Percentiles rank a stretch among this genome's conserved stretches.
Evolutionary conservation across 2,797 vertebrate species (phyloP).

Genomic region (Poecilia wingei): DNA sequence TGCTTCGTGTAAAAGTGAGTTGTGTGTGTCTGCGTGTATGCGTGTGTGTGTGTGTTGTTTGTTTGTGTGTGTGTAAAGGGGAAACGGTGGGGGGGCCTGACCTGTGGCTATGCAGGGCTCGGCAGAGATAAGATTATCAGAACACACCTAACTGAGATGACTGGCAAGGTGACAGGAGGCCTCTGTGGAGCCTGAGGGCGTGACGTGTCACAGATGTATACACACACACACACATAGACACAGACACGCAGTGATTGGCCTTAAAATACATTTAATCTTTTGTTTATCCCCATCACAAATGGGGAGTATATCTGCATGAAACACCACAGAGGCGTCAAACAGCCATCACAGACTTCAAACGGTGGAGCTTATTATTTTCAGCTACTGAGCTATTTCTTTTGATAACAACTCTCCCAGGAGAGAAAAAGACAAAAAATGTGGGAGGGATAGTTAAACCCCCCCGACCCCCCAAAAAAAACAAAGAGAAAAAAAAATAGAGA

Average conservation of each 20-base stretch:
- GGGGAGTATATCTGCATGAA: slow-evolving; percentile 73
- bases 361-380: slow-evolving; percentile 65
- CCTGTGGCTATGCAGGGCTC: slow-evolving; percentile 74
- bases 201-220: slow-evolving; percentile 40
- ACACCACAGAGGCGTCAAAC: slow-evolving; percentile 65
- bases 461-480: slow-evolving; percentile 6
- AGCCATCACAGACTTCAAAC: slow-evolving; percentile 64
- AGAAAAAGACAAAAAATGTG: slow-evolving; percentile 36
- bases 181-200: slow-evolving; percentile 52
- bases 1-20: slow-evolving; percentile 57
- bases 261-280: slow-evolving; percentile 74
- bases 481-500: slow-evolving; percentile 33
- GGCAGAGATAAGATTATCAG: slow-evolving; percentile 80
- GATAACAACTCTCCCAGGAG: slow-evolving; percentile 65
- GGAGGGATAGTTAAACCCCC: slow-evolving; percentile 14
- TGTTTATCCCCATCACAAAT: slow-evolving; percentile 76
- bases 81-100: slow-evolving; percentile 25
- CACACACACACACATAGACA: slow-evolving; percentile 28
- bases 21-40: slow-evolving; percentile 10
- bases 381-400: slow-evolving; percentile 61
- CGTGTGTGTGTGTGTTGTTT: background rate
- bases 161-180: slow-evolving; percentile 79
- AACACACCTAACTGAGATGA: slow-evolving; percentile 76
- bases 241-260: slow-evolving; percentile 50
- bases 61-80: slow-evolving; percentile 15